phyloP scores from a whole-genome alignment of 1,140 invertebrate genomes.

The Aporrectodea caliginosa region DNA sequence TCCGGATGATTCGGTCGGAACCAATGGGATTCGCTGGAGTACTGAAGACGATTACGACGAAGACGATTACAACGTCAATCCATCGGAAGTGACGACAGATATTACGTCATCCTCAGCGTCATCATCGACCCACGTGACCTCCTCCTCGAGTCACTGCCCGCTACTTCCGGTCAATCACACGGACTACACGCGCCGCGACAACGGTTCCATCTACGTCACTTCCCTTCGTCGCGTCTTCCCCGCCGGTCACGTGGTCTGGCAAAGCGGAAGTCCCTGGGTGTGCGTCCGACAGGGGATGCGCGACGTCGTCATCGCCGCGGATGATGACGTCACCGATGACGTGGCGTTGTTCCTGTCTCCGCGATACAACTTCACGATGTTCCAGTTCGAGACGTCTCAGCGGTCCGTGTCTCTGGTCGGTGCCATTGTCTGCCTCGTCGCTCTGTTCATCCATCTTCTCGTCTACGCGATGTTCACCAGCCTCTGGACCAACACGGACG shows the following conservation, averaged over 20 bases:
- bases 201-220: not conserved
- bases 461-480: constrained; percentile 52
- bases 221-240: not conserved
- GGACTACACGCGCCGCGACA: not conserved
- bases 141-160: not conserved
- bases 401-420: constrained; percentile 35
- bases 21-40: too few relatives aligned
- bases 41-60: not conserved
- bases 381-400: constrained; percentile 27
- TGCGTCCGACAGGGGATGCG: too few relatives aligned
- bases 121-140: too few relatives aligned
- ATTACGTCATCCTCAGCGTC: not conserved
- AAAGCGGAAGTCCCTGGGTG: too few relatives aligned
- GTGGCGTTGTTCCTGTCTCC: not conserved
- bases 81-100: not conserved
- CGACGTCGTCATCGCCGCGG: not conserved
- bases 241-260: not conserved
- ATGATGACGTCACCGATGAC: not conserved
- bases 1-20: not conserved
- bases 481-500: constrained; percentile 56
- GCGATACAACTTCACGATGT: not conserved
- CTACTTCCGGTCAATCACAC: not conserved
- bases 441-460: constrained; percentile 39
- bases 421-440: constrained; percentile 36
- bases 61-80: not conserved